phyloP scores from a whole-genome alignment of 2,888 invertebrate species.

The Leptinotarsa juncta region DNA sequence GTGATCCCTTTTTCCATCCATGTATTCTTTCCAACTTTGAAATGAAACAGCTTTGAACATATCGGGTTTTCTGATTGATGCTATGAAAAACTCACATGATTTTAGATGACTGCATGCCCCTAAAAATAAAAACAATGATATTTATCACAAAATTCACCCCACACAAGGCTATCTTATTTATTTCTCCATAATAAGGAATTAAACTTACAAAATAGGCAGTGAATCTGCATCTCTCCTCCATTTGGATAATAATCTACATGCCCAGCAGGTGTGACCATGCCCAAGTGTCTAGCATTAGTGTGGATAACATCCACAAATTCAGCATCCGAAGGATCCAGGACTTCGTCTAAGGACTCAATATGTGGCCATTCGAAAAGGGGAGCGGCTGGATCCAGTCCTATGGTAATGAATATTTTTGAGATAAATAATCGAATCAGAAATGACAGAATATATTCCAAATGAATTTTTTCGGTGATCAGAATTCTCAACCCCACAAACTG shows the following conservation, averaged over 20 bases:
- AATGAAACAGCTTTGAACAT: constrained; percentile 58
- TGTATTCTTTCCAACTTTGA: constrained; percentile 54
- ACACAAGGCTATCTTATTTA: neutral
- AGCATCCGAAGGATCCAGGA: constrained; percentile 67
- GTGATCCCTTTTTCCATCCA: constrained; percentile 42
- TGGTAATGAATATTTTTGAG: constrained; percentile 34
- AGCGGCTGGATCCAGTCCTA: constrained; percentile 70
- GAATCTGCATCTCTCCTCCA: constrained; percentile 71
- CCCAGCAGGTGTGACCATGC: constrained; percentile 64
- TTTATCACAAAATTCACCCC: no score
- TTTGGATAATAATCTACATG: constrained; percentile 74
- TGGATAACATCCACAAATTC: constrained; percentile 70
- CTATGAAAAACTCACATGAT: constrained; percentile 60
- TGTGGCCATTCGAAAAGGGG: constrained; percentile 66
- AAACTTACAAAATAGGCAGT: constrained; percentile 64
- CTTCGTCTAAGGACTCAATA: constrained; percentile 58
- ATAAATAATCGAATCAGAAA: neutral
- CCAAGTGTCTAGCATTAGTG: constrained; percentile 67
- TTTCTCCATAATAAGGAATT: neutral
- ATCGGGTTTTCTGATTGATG: constrained; percentile 58
- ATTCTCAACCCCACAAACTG: no score
- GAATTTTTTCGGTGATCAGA: neutral
- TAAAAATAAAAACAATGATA: constrained; percentile 40
- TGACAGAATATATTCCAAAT: neutral
- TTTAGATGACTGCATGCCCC: constrained; percentile 60